phyloP scores from a whole-genome alignment of 2,888 invertebrate genomes.

The Trichogramma evanescens region DNA sequence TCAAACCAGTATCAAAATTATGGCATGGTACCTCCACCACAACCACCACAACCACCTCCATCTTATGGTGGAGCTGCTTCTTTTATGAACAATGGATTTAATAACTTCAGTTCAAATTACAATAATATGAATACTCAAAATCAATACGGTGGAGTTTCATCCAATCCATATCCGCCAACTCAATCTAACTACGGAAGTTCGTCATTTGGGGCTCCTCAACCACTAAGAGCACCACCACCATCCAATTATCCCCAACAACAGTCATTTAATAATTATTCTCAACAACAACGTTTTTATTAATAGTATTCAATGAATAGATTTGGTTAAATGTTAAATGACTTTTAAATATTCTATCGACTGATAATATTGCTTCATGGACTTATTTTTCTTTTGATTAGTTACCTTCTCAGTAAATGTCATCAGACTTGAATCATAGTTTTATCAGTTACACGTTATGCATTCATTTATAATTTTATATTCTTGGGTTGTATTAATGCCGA shows the following conservation, averaged over 20 bases:
- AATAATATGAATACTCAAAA: conserved; percentile 25
- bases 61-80: conserved; percentile 29
- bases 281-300: conserved; percentile 42
- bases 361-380: too few relatives aligned
- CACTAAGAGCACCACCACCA: conserved; percentile 11
- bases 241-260: conserved; percentile 32
- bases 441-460: too few relatives aligned
- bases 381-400: too few relatives aligned
- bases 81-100: conserved; percentile 41
- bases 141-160: conserved; percentile 21
- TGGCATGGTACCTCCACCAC: conserved; percentile 24
- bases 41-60: conserved; percentile 24
- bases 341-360: too few relatives aligned
- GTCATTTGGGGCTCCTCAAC: conserved; percentile 24
- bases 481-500: too few relatives aligned
- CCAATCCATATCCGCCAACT: conserved; percentile 31
- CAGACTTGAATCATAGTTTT: too few relatives aligned
- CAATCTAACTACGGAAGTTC: conserved; percentile 32
- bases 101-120: conserved; percentile 36
- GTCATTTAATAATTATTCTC: conserved; percentile 36
- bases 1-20: conserved; percentile 35
- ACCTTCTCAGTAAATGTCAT: too few relatives aligned
- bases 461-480: too few relatives aligned
- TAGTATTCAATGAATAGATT: too few relatives aligned
- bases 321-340: too few relatives aligned